Evolutionary conservation across 2,797 vertebrate species (phyloP).

Genomic region (Stomatorhinus walkeri): DNA sequence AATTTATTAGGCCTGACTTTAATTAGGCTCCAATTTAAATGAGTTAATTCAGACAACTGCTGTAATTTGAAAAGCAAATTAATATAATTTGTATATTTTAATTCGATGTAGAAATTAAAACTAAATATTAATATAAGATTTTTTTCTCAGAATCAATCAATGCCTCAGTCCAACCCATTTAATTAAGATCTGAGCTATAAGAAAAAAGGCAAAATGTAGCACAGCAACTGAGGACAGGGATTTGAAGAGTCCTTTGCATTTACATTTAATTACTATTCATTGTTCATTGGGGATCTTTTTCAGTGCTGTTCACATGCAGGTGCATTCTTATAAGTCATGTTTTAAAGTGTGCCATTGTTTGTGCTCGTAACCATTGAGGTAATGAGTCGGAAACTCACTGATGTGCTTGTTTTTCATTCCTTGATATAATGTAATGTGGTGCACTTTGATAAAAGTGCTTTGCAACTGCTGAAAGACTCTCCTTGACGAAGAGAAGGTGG

Average conservation of each 20-base stretch:
- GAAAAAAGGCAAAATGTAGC: background rate
- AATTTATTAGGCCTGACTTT: background rate
- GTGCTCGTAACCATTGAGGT: background rate
- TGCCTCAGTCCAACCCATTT: background rate
- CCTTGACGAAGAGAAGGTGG: background rate
- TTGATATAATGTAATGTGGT: background rate
- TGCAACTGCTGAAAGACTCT: background rate
- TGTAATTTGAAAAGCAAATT: background rate
- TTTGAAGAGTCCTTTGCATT: background rate
- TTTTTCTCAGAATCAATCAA: background rate
- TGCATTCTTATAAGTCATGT: background rate
- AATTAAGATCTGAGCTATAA: background rate
- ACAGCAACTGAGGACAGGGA: background rate
- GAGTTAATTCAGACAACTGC: background rate
- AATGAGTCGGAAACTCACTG: background rate
- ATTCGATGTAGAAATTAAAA: background rate
- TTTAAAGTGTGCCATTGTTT: background rate
- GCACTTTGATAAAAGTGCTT: background rate
- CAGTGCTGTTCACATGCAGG: background rate
- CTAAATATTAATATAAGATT: background rate
- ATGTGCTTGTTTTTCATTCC: background rate
- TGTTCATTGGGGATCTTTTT: background rate
- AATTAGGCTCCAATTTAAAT: background rate
- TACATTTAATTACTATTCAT: background rate
- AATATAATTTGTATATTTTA: background rate